Evolutionary conservation across 2,797 vertebrate genomes (phyloP).

Genomic region (Malacoraja senta): DNA sequence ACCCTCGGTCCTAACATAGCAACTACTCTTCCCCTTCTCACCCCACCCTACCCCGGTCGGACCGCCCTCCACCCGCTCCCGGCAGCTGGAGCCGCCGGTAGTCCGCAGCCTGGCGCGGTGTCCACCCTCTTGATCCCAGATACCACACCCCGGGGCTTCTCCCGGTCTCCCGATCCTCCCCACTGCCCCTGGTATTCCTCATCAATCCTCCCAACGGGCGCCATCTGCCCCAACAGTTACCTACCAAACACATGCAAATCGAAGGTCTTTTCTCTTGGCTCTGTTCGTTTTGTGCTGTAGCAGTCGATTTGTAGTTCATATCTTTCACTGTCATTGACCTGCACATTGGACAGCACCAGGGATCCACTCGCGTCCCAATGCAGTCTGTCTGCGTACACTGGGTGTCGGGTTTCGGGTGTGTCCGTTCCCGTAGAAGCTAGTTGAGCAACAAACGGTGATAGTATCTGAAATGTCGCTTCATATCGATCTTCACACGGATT

Average conservation of each 20-base stretch:
- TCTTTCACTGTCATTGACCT: neutral
- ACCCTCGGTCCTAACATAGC: no score
- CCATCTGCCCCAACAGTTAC: neutral
- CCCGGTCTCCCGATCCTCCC: no score
- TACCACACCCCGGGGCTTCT: no score
- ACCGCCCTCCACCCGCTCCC: no score
- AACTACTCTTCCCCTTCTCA: no score
- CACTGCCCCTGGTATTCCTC: no score
- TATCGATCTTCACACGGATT: neutral
- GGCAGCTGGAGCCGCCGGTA: no score
- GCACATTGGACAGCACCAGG: neutral
- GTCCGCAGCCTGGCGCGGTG: no score
- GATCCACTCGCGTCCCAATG: neutral
- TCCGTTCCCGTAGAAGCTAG: neutral
- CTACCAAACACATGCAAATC: slow-evolving; percentile 13
- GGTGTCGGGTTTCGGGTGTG: rapidly evolving
- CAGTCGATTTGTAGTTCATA: neutral
- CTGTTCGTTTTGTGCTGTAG: neutral
- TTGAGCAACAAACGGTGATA: neutral
- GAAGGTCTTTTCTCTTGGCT: neutral
- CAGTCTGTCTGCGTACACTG: neutral
- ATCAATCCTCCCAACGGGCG: no score
- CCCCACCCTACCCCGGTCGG: no score
- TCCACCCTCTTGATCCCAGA: no score
- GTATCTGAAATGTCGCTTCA: neutral